A percentile compares a stretch with the other conserved stretches of the same genome.
Conservation (phyloP, 2,113 vertebrate genomes). For the Dunckerocampus dactyliophorus region DNA sequence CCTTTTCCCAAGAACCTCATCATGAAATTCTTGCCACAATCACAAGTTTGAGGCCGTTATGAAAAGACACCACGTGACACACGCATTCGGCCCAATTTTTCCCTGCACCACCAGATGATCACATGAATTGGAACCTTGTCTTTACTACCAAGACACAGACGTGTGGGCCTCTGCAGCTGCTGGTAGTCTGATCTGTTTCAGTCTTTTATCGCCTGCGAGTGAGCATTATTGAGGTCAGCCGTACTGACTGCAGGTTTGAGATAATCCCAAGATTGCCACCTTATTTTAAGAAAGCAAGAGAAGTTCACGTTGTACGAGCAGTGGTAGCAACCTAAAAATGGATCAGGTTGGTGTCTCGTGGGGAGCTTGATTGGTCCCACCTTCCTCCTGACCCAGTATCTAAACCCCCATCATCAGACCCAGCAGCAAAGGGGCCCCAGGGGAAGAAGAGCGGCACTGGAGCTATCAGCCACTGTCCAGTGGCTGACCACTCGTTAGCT, state of each 20-base stretch:
- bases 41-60: not conserved
- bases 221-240: slow-evolving; percentile 66
- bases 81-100: not conserved
- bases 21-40: slow-evolving; percentile 17
- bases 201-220: slow-evolving; percentile 36
- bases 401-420: slow-evolving; percentile 2
- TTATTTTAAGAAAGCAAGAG: slow-evolving; percentile 72
- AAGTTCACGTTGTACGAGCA: slow-evolving; percentile 65
- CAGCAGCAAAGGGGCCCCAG: slow-evolving; percentile 28
- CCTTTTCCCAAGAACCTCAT: slow-evolving; percentile 8
- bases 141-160: slow-evolving; percentile 11
- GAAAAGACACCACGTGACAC: not conserved
- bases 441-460: slow-evolving; percentile 68
- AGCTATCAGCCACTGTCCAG: slow-evolving; percentile 55
- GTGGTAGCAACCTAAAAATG: slow-evolving; percentile 69
- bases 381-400: slow-evolving; percentile 53
- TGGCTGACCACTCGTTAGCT: slow-evolving; percentile 22
- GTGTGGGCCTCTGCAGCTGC: slow-evolving; percentile 34
- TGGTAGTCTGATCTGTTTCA: slow-evolving; percentile 33
- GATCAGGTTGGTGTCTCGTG: slow-evolving; percentile 54
- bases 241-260: slow-evolving; percentile 58
- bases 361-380: slow-evolving; percentile 35
- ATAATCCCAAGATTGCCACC: slow-evolving; percentile 74
- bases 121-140: not conserved
- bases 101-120: not conserved